Percentiles rank a stretch among this genome's conserved stretches.
These are phyloP conservation scores for Dufourea novaeangliae DNA, from an alignment of 1,140 invertebrate species.

Conservation along the genomic window DNA sequence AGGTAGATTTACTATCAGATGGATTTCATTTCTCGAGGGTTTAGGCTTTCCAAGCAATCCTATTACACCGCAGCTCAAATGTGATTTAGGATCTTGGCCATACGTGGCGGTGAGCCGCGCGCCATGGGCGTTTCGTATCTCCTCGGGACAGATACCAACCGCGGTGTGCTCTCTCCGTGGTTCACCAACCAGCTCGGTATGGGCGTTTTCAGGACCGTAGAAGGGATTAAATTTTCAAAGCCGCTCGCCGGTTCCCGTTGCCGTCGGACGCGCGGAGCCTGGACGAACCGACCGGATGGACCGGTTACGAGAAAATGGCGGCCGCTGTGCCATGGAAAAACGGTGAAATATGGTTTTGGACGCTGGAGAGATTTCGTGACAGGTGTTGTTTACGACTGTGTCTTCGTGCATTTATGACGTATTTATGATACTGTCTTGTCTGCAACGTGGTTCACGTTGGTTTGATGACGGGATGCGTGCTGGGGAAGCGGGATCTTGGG, in stretches of 20 bases:
- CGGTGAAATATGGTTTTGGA: slow-evolving; percentile 1
- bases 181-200: slow-evolving; percentile 47
- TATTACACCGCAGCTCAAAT: slow-evolving; percentile 78
- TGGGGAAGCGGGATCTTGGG: too few species aligned
- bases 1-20: slow-evolving; percentile 72
- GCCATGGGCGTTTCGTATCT: slow-evolving; percentile 72
- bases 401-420: too few species aligned
- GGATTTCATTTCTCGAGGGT: slow-evolving; percentile 68
- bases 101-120: slow-evolving; percentile 59
- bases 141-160: slow-evolving; percentile 64
- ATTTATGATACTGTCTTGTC: too few species aligned
- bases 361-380: neutral
- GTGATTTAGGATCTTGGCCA: slow-evolving; percentile 78
- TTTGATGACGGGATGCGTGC: neutral
- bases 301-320: slow-evolving; percentile 43
- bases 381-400: neutral
- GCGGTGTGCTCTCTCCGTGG: slow-evolving; percentile 38
- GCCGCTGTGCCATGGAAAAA: neutral
- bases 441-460: too few species aligned
- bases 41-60: slow-evolving; percentile 72
- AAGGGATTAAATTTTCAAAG: slow-evolving; percentile 60
- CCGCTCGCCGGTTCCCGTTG: slow-evolving; percentile 25
- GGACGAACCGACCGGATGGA: neutral
- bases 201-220: slow-evolving; percentile 65
- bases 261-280: too few species aligned